A percentile compares a stretch with the other conserved stretches of the same genome.
Conservation (phyloP, 2,797 vertebrate genomes). For the Danio choprae region DNA sequence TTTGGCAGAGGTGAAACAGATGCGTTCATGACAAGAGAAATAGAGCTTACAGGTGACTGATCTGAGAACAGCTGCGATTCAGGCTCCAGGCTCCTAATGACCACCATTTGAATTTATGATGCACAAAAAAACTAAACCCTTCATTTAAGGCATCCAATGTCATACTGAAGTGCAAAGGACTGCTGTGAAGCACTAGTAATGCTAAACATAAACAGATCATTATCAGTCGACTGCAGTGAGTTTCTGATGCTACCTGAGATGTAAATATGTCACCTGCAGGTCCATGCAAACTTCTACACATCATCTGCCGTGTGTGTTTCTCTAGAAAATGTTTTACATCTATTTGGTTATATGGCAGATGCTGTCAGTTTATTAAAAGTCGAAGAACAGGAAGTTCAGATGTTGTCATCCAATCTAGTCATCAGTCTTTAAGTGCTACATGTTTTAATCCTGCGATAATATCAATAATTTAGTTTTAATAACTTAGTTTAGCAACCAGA, state of each 20-base stretch:
- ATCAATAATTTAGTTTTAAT: too few species aligned
- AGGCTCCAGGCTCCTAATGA: constrained; percentile 56
- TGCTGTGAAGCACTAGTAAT: neutral
- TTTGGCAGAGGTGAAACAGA: constrained; percentile 54
- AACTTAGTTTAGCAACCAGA: too few species aligned
- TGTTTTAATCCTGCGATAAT: too few species aligned
- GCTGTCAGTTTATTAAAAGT: too few species aligned
- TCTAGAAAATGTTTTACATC: neutral
- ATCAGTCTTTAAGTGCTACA: too few species aligned
- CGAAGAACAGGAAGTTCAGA: too few species aligned
- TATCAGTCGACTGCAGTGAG: neutral
- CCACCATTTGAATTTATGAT: constrained; percentile 53
- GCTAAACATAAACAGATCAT: neutral
- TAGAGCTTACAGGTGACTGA: constrained; percentile 76
- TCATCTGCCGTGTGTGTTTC: neutral
- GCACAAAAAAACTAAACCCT: constrained; percentile 40
- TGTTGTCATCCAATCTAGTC: too few species aligned
- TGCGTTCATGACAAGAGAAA: constrained; percentile 69
- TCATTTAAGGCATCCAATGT: neutral
- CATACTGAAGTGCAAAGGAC: neutral
- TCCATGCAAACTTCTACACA: neutral
- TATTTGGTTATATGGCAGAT: too few species aligned
- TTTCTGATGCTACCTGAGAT: constrained; percentile 9
- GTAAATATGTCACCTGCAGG: neutral
- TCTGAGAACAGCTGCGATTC: constrained; percentile 68